Evolutionary conservation across 2,113 vertebrate species (phyloP), one percentile per base, ranked within the genome.

Genomic region (Conger conger): DNA sequence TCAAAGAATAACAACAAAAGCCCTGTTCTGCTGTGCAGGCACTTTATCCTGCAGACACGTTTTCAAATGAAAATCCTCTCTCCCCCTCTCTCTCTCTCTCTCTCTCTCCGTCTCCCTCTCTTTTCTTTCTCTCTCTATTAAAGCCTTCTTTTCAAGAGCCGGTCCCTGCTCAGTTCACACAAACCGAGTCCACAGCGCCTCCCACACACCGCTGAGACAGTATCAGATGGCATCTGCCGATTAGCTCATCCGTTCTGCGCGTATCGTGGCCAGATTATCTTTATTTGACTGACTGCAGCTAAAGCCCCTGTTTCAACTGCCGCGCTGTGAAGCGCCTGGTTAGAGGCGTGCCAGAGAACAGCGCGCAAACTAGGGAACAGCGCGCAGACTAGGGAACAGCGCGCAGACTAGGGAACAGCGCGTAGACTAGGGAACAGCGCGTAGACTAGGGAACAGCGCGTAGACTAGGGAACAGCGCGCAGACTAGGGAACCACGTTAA

Each of bases 121-220:
- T 27, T 82, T 23, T 57, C 35, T 73, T 42, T 33, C 60, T 30
- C 40, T 20, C 78, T 50, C 38, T 54, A 79, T 83, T 82, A 84
- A 80, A 30, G 6, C 3, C 57, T 9, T 40, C 80, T 82, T 54
- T 81, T 79, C 79, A 81, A 17, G n/a, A 73, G 81, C 15, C 20
- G 30, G 36, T 16, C 17, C 60, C 35, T 20, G 73, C 42, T 68
- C 57, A 54, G 82, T 68, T 45, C 27, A 16, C 82, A 76, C 5
- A 76, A 36, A 76, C 54, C 27, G 76, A 53, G 60, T 79, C 77
- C 42, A 54, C 27, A 38, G 35, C 9, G 54, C 76, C 54, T 83
- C 82, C 40, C 85, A 50, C 85, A 68, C 38, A 18, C 53, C 16
- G 38, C 76, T n/a, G 50, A 79, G 42, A 79, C 60, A 83, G 30